Conservation (phyloP, 2,888 invertebrate genomes). For the Apoda limacodes region DNA sequence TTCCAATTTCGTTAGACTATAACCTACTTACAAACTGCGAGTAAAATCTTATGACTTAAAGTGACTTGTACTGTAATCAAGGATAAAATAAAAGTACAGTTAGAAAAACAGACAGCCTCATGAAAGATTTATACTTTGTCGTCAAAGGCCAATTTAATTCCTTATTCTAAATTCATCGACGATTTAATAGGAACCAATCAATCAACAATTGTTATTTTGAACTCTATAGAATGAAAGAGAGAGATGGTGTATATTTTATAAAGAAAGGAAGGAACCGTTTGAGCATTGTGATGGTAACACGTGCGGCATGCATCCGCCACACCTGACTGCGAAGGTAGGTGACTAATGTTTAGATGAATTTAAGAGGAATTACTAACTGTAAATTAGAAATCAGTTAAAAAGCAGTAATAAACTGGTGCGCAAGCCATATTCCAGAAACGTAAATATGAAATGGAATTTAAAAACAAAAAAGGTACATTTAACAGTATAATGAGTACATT, state of each 20-base stretch:
- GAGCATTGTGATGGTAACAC: constrained; percentile 21
- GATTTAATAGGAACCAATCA: background rate
- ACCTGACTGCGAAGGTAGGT: constrained; percentile 25
- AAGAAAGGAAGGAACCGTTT: constrained; percentile 24
- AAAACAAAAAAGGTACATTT: too few relatives aligned
- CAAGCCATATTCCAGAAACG: too few relatives aligned
- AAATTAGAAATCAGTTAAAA: too few relatives aligned
- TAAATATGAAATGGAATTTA: too few relatives aligned
- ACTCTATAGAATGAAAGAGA: background rate
- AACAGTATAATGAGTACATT: too few relatives aligned
- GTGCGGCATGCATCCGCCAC: constrained; percentile 26
- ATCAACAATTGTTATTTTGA: background rate
- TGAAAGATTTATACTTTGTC: constrained; percentile 37
- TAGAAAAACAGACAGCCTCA: too few relatives aligned
- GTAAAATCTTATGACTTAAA: too few relatives aligned
- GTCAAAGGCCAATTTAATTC: constrained; percentile 26
- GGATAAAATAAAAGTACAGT: too few relatives aligned
- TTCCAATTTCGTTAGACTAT: too few relatives aligned
- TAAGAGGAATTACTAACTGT: constrained; percentile 20
- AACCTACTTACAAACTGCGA: too few relatives aligned
- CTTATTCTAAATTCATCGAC: constrained; percentile 24
- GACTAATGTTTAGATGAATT: constrained; percentile 1
- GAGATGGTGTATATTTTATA: constrained; percentile 9
- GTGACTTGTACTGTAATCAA: too few relatives aligned
- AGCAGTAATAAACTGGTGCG: too few relatives aligned